These are phyloP conservation scores for Sebastes diploproa DNA, from an alignment of 2,797 vertebrate species.

Conservation along the genomic window DNA sequence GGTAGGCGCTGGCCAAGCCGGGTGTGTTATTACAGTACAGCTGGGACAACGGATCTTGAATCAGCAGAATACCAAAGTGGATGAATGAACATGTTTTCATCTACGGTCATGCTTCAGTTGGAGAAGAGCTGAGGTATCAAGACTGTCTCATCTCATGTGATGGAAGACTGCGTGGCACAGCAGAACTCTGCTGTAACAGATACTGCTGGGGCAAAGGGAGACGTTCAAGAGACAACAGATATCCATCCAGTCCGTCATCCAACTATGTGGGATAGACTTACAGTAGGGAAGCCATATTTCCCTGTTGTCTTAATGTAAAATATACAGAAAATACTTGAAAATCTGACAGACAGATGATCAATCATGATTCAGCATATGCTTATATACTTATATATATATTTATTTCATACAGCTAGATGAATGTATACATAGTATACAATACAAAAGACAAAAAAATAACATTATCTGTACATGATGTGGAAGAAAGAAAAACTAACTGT, in stretches of 20 bases:
- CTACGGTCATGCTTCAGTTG: slow-evolving; percentile 39
- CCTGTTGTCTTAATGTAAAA: background rate
- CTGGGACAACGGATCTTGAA: slow-evolving; percentile 46
- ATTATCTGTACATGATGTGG: slow-evolving; percentile 76
- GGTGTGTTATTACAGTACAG: slow-evolving; percentile 57
- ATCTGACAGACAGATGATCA: slow-evolving; percentile 6
- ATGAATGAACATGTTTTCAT: slow-evolving; percentile 62
- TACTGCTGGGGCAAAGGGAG: slow-evolving; percentile 12
- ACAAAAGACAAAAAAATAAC: slow-evolving; percentile 72
- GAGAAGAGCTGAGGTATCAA: slow-evolving; percentile 45
- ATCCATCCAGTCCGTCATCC: background rate
- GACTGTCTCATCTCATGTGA: slow-evolving; percentile 48
- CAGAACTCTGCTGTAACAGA: slow-evolving; percentile 41
- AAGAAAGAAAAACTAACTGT: slow-evolving; percentile 64
- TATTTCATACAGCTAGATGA: slow-evolving; percentile 71
- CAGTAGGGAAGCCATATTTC: background rate
- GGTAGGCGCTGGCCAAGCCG: slow-evolving; percentile 32
- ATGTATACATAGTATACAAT: slow-evolving; percentile 98
- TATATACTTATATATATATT: slow-evolving; percentile 50
- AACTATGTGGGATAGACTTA: background rate
- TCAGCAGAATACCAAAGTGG: slow-evolving; percentile 74
- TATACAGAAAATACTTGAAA: background rate
- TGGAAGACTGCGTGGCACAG: slow-evolving; percentile 26
- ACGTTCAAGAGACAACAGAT: background rate
- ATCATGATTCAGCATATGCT: slow-evolving; percentile 28